A percentile compares a stretch with the other conserved stretches of the same genome.
phyloP scores from a whole-genome alignment of 2,797 vertebrate genomes.

The Huso huso region DNA sequence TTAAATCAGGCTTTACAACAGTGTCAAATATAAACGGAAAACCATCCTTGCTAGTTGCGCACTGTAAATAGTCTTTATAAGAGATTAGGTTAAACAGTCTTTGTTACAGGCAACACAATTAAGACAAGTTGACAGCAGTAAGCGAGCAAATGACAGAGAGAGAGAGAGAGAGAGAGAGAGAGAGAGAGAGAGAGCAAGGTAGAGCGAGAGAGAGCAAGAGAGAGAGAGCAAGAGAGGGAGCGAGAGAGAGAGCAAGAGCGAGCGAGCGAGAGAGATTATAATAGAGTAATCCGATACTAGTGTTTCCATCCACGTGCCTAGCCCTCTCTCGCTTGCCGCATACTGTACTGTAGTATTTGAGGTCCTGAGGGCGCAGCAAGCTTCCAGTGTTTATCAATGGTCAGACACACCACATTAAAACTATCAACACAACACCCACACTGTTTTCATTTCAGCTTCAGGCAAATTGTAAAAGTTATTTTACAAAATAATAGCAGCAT shows the following conservation, averaged over 20 bases:
- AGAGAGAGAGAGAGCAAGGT: constrained; percentile 1
- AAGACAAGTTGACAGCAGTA: too few species aligned
- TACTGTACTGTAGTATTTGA: constrained; percentile 71
- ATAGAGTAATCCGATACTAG: constrained; percentile 87
- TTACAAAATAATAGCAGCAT: too few species aligned
- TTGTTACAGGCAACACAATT: too few species aligned
- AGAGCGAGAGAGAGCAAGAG: constrained; percentile 16
- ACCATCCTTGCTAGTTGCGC: too few species aligned
- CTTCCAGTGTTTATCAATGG: constrained; percentile 43
- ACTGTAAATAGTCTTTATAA: too few species aligned
- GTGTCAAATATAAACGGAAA: too few species aligned
- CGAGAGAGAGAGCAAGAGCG: constrained; percentile 38
- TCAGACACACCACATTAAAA: constrained; percentile 38
- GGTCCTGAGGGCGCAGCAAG: constrained; percentile 64
- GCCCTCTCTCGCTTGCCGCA: constrained; percentile 55
- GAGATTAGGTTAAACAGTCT: too few species aligned
- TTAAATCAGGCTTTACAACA: too few species aligned
- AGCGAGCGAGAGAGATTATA: constrained; percentile 76
- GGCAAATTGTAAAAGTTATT: too few species aligned
- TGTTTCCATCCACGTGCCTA: constrained; percentile 75
- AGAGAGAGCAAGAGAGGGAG: constrained; percentile 16
- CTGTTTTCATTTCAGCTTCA: constrained; percentile 20
- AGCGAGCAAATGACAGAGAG: too few species aligned
- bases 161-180: too few species aligned
- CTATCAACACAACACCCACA: constrained; percentile 23